These are phyloP conservation scores for Melinaea marsaeus DNA, from an alignment of 2,888 invertebrate species.

Conservation along the genomic window DNA sequence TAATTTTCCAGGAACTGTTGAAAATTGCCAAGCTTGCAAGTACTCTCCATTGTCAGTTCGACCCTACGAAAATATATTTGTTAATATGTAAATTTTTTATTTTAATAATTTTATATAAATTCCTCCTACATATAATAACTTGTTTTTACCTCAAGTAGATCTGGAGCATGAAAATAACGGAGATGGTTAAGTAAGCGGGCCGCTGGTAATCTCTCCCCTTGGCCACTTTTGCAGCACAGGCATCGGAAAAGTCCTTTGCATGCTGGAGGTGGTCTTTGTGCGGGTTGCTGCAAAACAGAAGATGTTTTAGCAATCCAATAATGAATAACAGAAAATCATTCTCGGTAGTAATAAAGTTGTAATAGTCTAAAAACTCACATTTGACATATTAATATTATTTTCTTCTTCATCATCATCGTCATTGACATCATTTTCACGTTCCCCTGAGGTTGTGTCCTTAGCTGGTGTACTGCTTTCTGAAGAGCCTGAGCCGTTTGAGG, in stretches of 20 bases:
- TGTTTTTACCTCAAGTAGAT: constrained; percentile 66
- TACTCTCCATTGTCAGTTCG: constrained; percentile 67
- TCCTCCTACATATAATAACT: background rate
- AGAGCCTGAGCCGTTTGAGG: constrained; percentile 50
- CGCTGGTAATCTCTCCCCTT: constrained; percentile 55
- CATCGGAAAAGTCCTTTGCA: constrained; percentile 75
- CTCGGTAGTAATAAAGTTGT: background rate
- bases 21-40: constrained; percentile 70
- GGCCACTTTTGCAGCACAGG: constrained; percentile 65
- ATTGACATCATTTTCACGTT: constrained; percentile 44
- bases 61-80: constrained; percentile 47
- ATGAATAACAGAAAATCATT: background rate
- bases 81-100: background rate
- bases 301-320: background rate
- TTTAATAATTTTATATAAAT: background rate
- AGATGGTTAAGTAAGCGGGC: constrained; percentile 74
- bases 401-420: constrained; percentile 53
- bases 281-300: constrained; percentile 41
- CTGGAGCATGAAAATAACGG: constrained; percentile 65
- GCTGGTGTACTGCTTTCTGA: constrained; percentile 48
- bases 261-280: constrained; percentile 48
- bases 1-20: constrained; percentile 60
- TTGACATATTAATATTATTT: constrained; percentile 44
- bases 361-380: constrained; percentile 41
- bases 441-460: constrained; percentile 45